Evolutionary conservation across 2,113 vertebrate species (phyloP).

Genomic region (Tapirus terrestris): DNA sequence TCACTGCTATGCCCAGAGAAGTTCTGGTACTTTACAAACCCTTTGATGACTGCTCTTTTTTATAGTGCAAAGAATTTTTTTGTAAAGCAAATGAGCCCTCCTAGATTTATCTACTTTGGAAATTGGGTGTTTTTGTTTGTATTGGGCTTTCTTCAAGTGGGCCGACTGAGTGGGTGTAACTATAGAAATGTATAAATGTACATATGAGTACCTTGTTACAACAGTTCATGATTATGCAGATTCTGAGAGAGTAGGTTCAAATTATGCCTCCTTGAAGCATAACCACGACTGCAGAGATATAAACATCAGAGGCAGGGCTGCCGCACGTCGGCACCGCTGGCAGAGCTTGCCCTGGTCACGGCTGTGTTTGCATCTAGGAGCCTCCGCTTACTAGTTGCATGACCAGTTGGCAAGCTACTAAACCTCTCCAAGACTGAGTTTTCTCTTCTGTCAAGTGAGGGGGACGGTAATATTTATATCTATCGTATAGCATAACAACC

Average conservation of each 20-base stretch:
- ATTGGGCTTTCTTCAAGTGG: neutral
- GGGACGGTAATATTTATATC: neutral
- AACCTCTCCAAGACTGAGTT: neutral
- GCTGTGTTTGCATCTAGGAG: neutral
- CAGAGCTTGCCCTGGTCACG: neutral
- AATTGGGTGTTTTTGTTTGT: constrained; percentile 22
- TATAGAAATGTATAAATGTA: neutral
- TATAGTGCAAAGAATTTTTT: neutral
- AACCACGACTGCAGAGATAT: neutral
- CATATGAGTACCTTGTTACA: neutral
- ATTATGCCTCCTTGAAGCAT: constrained; percentile 48
- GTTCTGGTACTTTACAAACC: neutral
- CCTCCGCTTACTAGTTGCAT: neutral
- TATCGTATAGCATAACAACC: neutral
- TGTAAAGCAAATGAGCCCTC: constrained; percentile 55
- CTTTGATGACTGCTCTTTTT: neutral
- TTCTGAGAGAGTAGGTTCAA: constrained; percentile 8
- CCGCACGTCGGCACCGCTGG: neutral
- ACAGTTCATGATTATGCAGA: constrained; percentile 64
- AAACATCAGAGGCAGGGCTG: neutral
- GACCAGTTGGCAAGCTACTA: neutral
- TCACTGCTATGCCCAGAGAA: neutral
- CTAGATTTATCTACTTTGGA: constrained; percentile 61
- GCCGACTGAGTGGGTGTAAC: neutral
- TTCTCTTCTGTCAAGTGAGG: neutral